Evolutionary conservation across 2,888 invertebrate species (phyloP).

Genomic region (Criorhina ranunculi): DNA sequence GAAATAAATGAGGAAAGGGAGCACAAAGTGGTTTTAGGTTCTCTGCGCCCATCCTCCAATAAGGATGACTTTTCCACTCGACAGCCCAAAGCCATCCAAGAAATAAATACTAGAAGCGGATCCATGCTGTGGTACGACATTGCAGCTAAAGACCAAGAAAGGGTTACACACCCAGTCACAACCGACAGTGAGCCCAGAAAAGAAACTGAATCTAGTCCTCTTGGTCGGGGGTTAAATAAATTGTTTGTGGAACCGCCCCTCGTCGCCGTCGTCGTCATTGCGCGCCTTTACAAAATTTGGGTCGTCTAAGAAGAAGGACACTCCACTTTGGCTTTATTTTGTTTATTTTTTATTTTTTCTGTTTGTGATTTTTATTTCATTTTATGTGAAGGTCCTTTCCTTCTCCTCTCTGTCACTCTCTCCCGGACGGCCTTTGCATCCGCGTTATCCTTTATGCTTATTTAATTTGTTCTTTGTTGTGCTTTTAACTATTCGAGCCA

Average conservation of each 20-base stretch:
- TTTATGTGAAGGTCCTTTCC: constrained; percentile 48
- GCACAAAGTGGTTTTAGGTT: neutral
- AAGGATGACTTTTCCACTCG: constrained; percentile 40
- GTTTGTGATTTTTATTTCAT: constrained; percentile 47
- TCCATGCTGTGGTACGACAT: constrained; percentile 31
- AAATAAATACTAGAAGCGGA: constrained; percentile 48
- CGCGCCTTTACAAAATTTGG: constrained; percentile 56
- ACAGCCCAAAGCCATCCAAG: constrained; percentile 45
- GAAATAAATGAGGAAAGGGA: constrained; percentile 49
- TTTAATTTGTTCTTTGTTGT: constrained; percentile 53
- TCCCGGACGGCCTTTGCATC: constrained; percentile 22
- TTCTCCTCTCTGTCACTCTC: neutral
- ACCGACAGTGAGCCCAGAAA: constrained; percentile 11
- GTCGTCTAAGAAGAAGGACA: constrained; percentile 52
- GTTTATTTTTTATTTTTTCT: neutral
- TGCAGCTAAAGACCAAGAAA: constrained; percentile 48
- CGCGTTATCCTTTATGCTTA: constrained; percentile 56
- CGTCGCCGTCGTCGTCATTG: constrained; percentile 22
- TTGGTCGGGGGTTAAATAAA: constrained; percentile 63
- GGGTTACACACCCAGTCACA: constrained; percentile 31
- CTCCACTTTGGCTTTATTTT: constrained; percentile 11
- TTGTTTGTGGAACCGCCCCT: constrained; percentile 50
- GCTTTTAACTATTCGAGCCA: constrained; percentile 49
- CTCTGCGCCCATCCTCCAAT: neutral
- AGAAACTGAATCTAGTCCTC: constrained; percentile 42